A percentile compares a stretch with the other conserved stretches of the same genome.
phyloP scores from a whole-genome alignment of 2,797 vertebrate species.

The Enteromius argenteus region DNA sequence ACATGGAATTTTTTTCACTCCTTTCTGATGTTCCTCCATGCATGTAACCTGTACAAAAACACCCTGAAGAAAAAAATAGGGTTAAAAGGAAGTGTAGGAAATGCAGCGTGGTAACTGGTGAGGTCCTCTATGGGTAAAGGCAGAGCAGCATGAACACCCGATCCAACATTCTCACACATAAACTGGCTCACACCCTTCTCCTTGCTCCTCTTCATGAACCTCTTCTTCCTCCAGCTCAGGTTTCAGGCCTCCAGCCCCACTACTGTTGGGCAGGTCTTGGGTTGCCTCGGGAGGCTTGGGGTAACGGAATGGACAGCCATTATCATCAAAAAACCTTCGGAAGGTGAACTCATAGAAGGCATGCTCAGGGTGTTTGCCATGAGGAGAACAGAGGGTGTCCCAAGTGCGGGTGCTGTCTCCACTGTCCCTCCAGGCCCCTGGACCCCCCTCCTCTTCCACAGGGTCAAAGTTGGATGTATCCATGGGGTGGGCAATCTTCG shows the following conservation, averaged over 20 bases:
- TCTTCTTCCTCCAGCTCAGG: constrained; percentile 77
- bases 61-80: constrained; percentile 24
- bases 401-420: constrained; percentile 89
- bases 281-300: constrained; percentile 87
- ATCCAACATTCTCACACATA: constrained; percentile 83
- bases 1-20: constrained; percentile 24
- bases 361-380: constrained; percentile 93
- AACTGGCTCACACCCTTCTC: constrained; percentile 92
- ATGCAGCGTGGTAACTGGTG: constrained; percentile 19
- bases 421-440: constrained; percentile 88
- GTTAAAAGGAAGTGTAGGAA: constrained; percentile 17
- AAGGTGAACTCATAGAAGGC: constrained; percentile 99
- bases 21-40: constrained; percentile 30
- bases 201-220: constrained; percentile 75
- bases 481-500: constrained; percentile 97
- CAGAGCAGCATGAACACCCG: constrained; percentile 22
- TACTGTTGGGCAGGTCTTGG: constrained; percentile 53
- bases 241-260: constrained; percentile 65
- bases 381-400: constrained; percentile 85
- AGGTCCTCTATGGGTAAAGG: constrained; percentile 26
- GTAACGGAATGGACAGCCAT: constrained; percentile 94
- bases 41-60: constrained; percentile 15
- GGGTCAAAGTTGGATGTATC: constrained; percentile 99
- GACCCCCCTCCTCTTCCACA: constrained; percentile 89
- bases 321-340: constrained; percentile 97